These are phyloP conservation scores for Trichonephila clavipes DNA, from an alignment of 1,140 invertebrate genomes.

Conservation along the genomic window DNA sequence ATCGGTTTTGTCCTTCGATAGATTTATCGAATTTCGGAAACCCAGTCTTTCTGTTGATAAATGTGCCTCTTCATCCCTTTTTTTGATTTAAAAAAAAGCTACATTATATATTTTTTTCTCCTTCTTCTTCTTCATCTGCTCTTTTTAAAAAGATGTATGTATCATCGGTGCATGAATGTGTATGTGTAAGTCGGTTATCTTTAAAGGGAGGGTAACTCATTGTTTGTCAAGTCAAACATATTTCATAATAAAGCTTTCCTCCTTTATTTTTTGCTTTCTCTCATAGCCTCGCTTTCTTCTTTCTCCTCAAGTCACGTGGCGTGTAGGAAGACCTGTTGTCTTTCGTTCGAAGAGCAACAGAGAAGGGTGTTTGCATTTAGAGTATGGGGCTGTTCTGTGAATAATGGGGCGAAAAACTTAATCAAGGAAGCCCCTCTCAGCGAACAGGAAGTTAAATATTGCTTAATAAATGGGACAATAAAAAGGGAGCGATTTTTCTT, in stretches of 20 bases:
- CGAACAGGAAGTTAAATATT: constrained; percentile 71
- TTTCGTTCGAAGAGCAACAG: neutral
- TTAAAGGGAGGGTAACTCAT: constrained; percentile 30
- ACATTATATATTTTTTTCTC: constrained; percentile 12
- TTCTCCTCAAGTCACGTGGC: neutral
- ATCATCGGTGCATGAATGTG: constrained; percentile 40
- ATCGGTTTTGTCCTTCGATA: constrained; percentile 71
- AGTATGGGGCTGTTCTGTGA: neutral
- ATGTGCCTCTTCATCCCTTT: constrained; percentile 58
- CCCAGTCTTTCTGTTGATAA: constrained; percentile 63
- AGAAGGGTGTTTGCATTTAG: constrained; percentile 59
- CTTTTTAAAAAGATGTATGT: constrained; percentile 18
- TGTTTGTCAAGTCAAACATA: constrained; percentile 75
- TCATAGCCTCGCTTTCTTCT: neutral
- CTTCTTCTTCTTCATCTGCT: neutral
- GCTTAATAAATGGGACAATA: constrained; percentile 70
- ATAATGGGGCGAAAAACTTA: constrained; percentile 64
- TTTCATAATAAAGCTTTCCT: constrained; percentile 63
- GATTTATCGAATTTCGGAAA: constrained; percentile 74
- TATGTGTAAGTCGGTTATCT: constrained; percentile 46
- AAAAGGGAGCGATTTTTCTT: constrained; percentile 48
- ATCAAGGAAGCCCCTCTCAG: constrained; percentile 50
- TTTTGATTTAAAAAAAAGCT: constrained; percentile 26
- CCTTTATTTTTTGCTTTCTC: neutral
- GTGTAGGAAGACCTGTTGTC: constrained; percentile 37